Percentiles rank a stretch among this genome's conserved stretches.
Evolutionary conservation across 2,888 invertebrate genomes (phyloP).

Genomic region (Clusia tigrina): DNA sequence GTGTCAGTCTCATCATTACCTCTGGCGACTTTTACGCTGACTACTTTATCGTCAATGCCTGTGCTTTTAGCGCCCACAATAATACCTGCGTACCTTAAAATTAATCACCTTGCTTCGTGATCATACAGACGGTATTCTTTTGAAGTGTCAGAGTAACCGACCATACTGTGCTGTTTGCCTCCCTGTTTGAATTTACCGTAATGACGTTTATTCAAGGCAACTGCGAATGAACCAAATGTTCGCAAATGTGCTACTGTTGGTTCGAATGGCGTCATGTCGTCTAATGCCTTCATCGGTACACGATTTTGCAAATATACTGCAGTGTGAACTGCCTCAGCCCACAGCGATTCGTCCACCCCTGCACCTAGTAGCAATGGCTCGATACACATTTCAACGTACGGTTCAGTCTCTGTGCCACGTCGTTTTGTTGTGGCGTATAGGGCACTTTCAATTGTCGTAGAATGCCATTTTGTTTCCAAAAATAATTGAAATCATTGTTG

Average conservation of each 20-base stretch:
- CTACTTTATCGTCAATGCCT: no score
- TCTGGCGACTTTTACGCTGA: no score
- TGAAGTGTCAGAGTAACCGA: slow-evolving; percentile 29
- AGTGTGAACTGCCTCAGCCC: no score
- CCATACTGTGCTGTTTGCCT: slow-evolving; percentile 10
- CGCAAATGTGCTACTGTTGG: slow-evolving; percentile 26
- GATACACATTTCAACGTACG: slow-evolving; percentile 27
- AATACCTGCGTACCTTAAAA: no score
- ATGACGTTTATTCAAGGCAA: slow-evolving; percentile 13
- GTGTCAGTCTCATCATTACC: no score
- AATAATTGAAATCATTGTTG: slow-evolving; percentile 23
- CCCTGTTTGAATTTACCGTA: slow-evolving; percentile 8
- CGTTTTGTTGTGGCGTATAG: slow-evolving; percentile 32
- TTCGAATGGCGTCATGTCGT: slow-evolving; percentile 27
- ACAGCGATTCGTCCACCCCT: slow-evolving; percentile 17
- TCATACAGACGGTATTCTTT: slow-evolving; percentile 32
- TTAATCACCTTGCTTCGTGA: no score
- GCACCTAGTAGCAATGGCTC: slow-evolving; percentile 26
- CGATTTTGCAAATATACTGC: slow-evolving; percentile 31
- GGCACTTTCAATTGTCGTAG: slow-evolving; percentile 24
- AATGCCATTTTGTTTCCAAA: slow-evolving; percentile 25
- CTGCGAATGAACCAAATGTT: slow-evolving; percentile 25
- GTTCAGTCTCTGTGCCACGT: slow-evolving; percentile 26
- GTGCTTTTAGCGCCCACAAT: neutral
- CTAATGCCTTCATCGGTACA: neutral